Percentiles rank a stretch among this genome's conserved stretches.
Evolutionary conservation across 1,140 invertebrate genomes (phyloP).

Genomic region (Euwallacea fornicatus): DNA sequence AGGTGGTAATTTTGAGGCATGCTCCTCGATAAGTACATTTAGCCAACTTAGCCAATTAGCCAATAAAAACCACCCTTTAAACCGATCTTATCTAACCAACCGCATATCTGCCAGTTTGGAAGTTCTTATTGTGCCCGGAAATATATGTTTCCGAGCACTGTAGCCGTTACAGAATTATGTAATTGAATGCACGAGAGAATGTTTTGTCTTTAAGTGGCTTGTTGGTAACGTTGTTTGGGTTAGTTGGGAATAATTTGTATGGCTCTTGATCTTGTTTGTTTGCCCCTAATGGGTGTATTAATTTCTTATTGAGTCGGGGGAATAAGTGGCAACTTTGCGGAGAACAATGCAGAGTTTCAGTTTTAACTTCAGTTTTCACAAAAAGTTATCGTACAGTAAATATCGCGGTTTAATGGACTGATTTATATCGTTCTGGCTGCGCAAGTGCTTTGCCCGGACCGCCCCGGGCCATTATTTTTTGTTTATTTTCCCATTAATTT

Average conservation of each 20-base stretch:
- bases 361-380: too few relatives aligned
- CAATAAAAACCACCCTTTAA: not conserved
- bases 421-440: conserved; percentile 6
- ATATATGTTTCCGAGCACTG: conserved; percentile 12
- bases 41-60: conserved; percentile 1
- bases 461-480: conserved; percentile 3
- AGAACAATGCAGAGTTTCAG: too few relatives aligned
- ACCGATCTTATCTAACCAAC: too few relatives aligned
- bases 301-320: too few relatives aligned
- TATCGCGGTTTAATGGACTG: conserved; percentile 5
- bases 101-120: not conserved
- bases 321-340: too few relatives aligned
- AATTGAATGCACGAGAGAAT: conserved; percentile 27
- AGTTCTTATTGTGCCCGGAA: conserved; percentile 17
- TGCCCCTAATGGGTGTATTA: too few relatives aligned
- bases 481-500: conserved; percentile 13
- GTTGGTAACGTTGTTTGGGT: conserved; percentile 17
- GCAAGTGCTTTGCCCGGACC: not conserved
- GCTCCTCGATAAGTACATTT: not conserved
- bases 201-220: conserved; percentile 26
- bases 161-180: conserved; percentile 22
- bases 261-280: conserved; percentile 1
- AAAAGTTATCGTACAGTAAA: not conserved
- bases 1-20: not conserved
- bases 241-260: conserved; percentile 12